A percentile compares a stretch with the other conserved stretches of the same genome.
phyloP scores from a whole-genome alignment of 2,113 vertebrate genomes.

The Macrotis lagotis region DNA sequence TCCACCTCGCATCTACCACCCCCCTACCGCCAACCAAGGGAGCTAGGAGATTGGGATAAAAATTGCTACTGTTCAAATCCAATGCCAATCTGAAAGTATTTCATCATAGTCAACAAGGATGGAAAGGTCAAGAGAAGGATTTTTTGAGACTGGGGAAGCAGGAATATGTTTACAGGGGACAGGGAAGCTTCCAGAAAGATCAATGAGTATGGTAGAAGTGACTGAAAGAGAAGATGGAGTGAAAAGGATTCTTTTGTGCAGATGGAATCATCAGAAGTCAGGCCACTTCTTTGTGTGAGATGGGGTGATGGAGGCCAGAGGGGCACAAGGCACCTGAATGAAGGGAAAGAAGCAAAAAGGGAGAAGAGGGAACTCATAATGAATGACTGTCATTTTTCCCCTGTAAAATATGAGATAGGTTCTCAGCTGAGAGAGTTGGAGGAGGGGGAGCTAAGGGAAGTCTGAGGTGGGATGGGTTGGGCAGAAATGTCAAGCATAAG shows the following conservation, averaged over 20 bases:
- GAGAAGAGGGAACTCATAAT: background rate
- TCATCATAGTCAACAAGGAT: background rate
- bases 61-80: slow-evolving; percentile 70
- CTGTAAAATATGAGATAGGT: too few species aligned
- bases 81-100: background rate
- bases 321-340: background rate
- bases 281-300: background rate
- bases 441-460: background rate
- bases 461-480: background rate
- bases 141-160: background rate
- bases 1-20: slow-evolving; percentile 57
- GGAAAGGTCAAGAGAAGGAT: background rate
- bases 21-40: slow-evolving; percentile 59
- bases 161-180: background rate
- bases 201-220: background rate
- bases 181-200: background rate
- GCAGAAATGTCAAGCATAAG: slow-evolving; percentile 16
- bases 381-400: background rate
- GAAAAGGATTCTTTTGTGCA: background rate
- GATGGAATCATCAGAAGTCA: background rate
- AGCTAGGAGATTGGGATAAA: slow-evolving; percentile 51
- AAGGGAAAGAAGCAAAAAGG: background rate
- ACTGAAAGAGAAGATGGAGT: background rate
- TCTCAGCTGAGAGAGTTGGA: background rate
- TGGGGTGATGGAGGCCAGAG: too few species aligned